These are phyloP conservation scores for Arctopsyche grandis DNA, from an alignment of 1,140 invertebrate genomes.

Conservation along the genomic window DNA sequence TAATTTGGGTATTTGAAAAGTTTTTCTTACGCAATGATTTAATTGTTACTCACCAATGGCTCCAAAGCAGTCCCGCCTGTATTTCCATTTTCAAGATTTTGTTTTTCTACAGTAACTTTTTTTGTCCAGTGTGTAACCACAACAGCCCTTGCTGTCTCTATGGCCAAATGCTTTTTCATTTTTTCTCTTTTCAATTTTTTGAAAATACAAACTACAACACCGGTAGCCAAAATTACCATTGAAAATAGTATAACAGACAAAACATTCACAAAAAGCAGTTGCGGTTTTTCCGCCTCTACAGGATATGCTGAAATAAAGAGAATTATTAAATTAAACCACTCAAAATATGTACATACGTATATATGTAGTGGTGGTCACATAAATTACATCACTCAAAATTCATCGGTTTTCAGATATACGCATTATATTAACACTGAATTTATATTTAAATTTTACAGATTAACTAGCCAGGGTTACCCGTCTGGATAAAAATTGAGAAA, in stretches of 20 bases:
- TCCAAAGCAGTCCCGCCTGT: slow-evolving; percentile 69
- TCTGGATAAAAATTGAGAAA: too few relatives aligned
- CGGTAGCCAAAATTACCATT: slow-evolving; percentile 70
- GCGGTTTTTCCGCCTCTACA: slow-evolving; percentile 60
- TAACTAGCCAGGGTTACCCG: too few relatives aligned
- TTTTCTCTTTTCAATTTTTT: slow-evolving; percentile 73
- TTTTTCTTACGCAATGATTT: background rate
- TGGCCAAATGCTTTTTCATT: slow-evolving; percentile 79
- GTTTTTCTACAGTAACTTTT: slow-evolving; percentile 88
- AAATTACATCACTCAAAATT: too few relatives aligned
- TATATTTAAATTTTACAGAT: too few relatives aligned
- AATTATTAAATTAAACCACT: too few relatives aligned
- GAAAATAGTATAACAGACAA: slow-evolving; percentile 69
- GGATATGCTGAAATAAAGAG: slow-evolving; percentile 62
- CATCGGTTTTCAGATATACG: too few relatives aligned
- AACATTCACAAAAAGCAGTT: slow-evolving; percentile 68
- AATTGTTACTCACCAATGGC: slow-evolving; percentile 66
- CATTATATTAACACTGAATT: too few relatives aligned
- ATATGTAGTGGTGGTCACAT: too few relatives aligned
- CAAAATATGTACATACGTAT: slow-evolving; percentile 26
- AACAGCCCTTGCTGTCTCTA: slow-evolving; percentile 78
- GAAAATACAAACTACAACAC: slow-evolving; percentile 69
- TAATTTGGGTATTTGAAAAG: background rate
- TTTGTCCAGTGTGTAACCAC: slow-evolving; percentile 88
- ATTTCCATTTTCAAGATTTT: slow-evolving; percentile 68